Evolutionary conservation across 1,140 invertebrate species (phyloP).

Genomic region (Drosophila repleta): DNA sequence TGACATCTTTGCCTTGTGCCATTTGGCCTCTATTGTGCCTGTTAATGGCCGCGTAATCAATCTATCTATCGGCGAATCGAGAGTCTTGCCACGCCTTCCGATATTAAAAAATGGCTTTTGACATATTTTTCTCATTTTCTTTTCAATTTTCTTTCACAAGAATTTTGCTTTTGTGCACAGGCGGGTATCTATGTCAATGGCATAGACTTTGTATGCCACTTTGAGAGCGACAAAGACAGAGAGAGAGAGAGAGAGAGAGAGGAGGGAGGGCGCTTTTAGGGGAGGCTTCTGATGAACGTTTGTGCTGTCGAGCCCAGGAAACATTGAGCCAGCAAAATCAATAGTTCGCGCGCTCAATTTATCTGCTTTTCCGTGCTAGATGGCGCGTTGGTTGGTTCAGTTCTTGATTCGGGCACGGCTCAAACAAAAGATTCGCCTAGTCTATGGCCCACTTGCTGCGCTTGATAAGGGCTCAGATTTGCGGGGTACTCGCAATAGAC

Average conservation of each 20-base stretch:
- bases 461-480: constrained; percentile 3
- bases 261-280: neutral
- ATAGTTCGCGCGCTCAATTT: constrained; percentile 71
- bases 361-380: constrained; percentile 44
- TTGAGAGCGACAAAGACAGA: constrained; percentile 1
- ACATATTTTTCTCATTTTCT: constrained; percentile 76
- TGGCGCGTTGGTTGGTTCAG: constrained; percentile 10
- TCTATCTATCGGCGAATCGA: constrained; percentile 73
- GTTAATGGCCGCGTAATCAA: constrained; percentile 42
- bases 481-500: constrained; percentile 60
- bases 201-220: constrained; percentile 61
- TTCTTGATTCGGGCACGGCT: constrained; percentile 57
- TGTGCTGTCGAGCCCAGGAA: constrained; percentile 17
- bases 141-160: constrained; percentile 70
- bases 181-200: constrained; percentile 76
- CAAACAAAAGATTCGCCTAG: constrained; percentile 65
- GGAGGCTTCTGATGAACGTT: neutral
- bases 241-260: neutral
- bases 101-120: constrained; percentile 75
- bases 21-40: constrained; percentile 16
- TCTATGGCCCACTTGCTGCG: constrained; percentile 31
- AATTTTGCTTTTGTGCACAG: constrained; percentile 49
- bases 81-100: constrained; percentile 45
- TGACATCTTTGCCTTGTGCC: neutral
- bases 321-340: constrained; percentile 55